These are phyloP conservation scores for Tetranychus piercei DNA, from an alignment of 2,888 invertebrate genomes.

Conservation along the genomic window DNA sequence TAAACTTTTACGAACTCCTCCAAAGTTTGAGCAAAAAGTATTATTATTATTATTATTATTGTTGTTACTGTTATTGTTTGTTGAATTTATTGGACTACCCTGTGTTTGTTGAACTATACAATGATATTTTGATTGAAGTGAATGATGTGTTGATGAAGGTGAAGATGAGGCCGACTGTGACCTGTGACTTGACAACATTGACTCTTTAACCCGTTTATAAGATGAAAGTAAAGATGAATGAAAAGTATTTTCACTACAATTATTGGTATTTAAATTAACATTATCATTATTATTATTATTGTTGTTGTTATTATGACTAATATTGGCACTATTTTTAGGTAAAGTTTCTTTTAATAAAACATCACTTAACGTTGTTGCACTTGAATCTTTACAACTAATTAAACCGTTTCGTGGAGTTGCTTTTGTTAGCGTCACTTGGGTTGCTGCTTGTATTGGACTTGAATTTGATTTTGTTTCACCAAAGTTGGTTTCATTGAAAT, in stretches of 20 bases:
- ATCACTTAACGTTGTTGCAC: neutral
- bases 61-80: neutral
- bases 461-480: neutral
- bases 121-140: neutral
- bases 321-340: neutral
- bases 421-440: neutral
- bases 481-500: neutral
- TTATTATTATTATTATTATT: neutral
- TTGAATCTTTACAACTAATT: slow-evolving; percentile 1
- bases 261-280: slow-evolving; percentile 1
- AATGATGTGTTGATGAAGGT: neutral
- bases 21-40: neutral
- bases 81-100: neutral
- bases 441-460: neutral
- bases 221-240: neutral
- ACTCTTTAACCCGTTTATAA: slow-evolving; percentile 4
- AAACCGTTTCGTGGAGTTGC: slow-evolving; percentile 5
- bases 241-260: neutral
- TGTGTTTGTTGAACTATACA: neutral
- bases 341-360: too few species aligned
- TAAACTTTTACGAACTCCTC: neutral
- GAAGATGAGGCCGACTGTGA: neutral
- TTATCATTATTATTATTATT: neutral
- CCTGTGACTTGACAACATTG: neutral
- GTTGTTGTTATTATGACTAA: neutral